phyloP scores from a whole-genome alignment of 2,113 vertebrate genomes.

The Salminus brasiliensis region DNA sequence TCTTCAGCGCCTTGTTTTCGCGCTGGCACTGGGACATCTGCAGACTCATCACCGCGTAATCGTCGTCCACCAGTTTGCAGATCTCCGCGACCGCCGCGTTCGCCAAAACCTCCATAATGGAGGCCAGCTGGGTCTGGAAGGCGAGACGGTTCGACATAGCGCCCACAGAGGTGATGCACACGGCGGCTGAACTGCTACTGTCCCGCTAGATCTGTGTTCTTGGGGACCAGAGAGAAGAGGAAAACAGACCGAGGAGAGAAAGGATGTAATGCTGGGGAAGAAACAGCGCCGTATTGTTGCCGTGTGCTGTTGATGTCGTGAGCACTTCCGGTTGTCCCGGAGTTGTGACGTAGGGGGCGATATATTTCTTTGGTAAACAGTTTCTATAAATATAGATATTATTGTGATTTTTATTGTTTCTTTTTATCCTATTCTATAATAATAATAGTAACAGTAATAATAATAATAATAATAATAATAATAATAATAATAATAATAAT shows the following conservation, averaged over 20 bases:
- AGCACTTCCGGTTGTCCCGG: constrained; percentile 45
- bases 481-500: no score
- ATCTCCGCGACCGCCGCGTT: constrained; percentile 78
- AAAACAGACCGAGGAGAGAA: no score
- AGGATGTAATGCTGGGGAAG: background rate
- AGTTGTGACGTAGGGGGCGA: constrained; percentile 40
- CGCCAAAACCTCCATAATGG: constrained; percentile 80
- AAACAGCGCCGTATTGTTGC: constrained; percentile 20
- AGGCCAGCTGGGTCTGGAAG: constrained; percentile 78
- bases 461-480: no score
- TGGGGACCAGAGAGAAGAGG: no score
- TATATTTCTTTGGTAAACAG: no score
- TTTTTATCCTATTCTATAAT: no score
- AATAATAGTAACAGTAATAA: no score
- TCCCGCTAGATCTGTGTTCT: no score
- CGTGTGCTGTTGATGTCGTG: constrained; percentile 28
- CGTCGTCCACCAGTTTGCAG: constrained; percentile 77
- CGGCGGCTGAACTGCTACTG: background rate
- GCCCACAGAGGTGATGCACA: background rate
- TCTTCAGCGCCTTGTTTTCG: constrained; percentile 74
- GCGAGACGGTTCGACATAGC: constrained; percentile 70
- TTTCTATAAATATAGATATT: no score
- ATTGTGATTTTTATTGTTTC: no score
- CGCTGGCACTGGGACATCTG: constrained; percentile 75
- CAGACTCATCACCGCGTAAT: constrained; percentile 72